Evolutionary conservation across 2,113 vertebrate genomes (phyloP).

Genomic region (Pithys albifrons): DNA sequence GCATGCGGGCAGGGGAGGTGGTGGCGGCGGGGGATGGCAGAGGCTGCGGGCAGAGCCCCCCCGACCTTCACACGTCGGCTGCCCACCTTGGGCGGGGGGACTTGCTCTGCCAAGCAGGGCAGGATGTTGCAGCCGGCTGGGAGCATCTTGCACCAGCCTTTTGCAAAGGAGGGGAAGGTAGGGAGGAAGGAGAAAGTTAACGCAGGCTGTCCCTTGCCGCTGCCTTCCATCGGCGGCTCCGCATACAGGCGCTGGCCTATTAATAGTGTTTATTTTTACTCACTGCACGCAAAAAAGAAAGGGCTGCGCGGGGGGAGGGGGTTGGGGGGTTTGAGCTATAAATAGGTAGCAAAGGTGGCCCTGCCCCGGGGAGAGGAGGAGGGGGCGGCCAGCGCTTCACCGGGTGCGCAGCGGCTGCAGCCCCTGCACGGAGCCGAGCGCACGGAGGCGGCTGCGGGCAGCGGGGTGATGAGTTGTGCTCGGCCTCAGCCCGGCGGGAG

Average conservation of each 20-base stretch:
- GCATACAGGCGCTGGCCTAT: slow-evolving; percentile 5
- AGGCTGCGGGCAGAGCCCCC: neutral
- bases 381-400: neutral
- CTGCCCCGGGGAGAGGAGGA: neutral
- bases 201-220: neutral
- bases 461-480: neutral
- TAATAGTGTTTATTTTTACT: slow-evolving; percentile 60
- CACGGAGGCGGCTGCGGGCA: neutral
- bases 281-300: neutral
- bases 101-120: neutral
- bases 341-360: slow-evolving; percentile 35
- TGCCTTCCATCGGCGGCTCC: neutral
- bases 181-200: slow-evolving; percentile 39
- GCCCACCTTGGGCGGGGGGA: neutral
- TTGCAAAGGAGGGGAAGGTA: neutral
- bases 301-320: neutral
- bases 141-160: neutral
- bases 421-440: neutral
- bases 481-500: neutral
- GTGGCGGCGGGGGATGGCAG: neutral
- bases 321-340: neutral
- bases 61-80: slow-evolving; percentile 23
- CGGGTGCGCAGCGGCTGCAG: slow-evolving; percentile 21
- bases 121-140: neutral
- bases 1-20: neutral